Conservation (phyloP, 2,888 invertebrate species). For the Caenorhabditis parvicauda region DNA sequence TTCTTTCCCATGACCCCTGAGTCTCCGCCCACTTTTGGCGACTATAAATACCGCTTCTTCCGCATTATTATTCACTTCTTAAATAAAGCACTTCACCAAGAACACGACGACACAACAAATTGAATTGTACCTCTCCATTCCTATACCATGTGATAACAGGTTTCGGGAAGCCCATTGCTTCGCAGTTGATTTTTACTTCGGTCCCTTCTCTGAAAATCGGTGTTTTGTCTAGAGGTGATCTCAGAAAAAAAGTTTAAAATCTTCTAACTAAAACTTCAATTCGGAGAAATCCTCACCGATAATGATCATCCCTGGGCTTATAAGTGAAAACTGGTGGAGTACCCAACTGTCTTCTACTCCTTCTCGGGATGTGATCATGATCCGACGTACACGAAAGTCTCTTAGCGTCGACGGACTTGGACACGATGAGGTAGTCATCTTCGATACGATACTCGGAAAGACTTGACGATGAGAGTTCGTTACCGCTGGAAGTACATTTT, state of each 20-base stretch:
- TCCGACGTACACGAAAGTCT: constrained; percentile 14
- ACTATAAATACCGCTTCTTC: no score
- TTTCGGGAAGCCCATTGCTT: constrained; percentile 35
- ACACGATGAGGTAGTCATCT: constrained; percentile 7
- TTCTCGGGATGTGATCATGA: constrained; percentile 16
- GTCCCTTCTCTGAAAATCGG: constrained; percentile 24
- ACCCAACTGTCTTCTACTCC: constrained; percentile 4
- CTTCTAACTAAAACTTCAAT: not conserved
- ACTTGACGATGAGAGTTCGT: constrained; percentile 14
- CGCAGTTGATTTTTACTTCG: constrained; percentile 36
- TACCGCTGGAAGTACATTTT: constrained; percentile 4
- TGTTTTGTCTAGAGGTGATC: not conserved
- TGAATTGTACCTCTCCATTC: constrained; percentile 20
- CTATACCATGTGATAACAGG: constrained; percentile 29
- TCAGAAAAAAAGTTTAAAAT: not conserved
- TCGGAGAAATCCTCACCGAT: constrained; percentile 2
- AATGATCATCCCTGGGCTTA: constrained; percentile 30
- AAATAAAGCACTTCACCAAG: no score
- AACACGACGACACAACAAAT: no score
- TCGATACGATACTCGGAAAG: constrained; percentile 17
- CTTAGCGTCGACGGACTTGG: constrained; percentile 8
- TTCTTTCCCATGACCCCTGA: no score
- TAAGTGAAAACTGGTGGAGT: constrained; percentile 29
- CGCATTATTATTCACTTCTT: no score
- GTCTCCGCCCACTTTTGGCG: no score